Percentiles rank a stretch among this genome's conserved stretches.
Conservation (phyloP, 1,140 invertebrate genomes). For the Lordiphosa clarofinis region DNA sequence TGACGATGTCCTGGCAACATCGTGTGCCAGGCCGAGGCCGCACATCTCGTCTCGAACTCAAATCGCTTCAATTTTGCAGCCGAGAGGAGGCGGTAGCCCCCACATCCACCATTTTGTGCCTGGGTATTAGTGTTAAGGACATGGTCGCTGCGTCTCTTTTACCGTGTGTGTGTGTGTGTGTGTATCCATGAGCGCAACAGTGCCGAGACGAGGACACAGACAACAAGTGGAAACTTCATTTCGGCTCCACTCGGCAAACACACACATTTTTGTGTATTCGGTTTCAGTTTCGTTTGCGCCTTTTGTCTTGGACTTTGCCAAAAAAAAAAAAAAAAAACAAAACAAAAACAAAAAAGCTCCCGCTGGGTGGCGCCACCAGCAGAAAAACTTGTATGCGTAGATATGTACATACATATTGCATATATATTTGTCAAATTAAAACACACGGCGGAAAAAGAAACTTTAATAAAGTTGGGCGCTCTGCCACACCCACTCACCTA, state of each 20-base stretch:
- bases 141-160: constrained; percentile 5
- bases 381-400: not conserved
- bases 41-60: constrained; percentile 31
- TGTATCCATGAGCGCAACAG: constrained; percentile 47
- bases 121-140: constrained; percentile 59
- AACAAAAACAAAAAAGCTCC: constrained; percentile 39
- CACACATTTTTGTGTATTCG: constrained; percentile 24
- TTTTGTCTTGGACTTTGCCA: constrained; percentile 22
- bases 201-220: constrained; percentile 45
- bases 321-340: no score
- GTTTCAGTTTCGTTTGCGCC: constrained; percentile 20
- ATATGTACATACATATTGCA: not conserved
- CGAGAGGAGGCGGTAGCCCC: constrained; percentile 25
- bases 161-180: constrained; percentile 17
- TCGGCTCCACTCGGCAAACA: constrained; percentile 35
- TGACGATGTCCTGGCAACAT: not conserved
- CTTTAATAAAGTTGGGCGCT: constrained; percentile 23
- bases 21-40: not conserved
- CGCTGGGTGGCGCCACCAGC: constrained; percentile 59
- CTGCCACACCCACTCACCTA: constrained; percentile 1
- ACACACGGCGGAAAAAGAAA: constrained; percentile 19
- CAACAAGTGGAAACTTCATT: constrained; percentile 67
- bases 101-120: constrained; percentile 33
- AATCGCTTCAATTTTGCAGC: constrained; percentile 41
- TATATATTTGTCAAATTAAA: constrained; percentile 35